phyloP scores from a whole-genome alignment of 2,888 invertebrate species.

The Chrysolina oricalcia region DNA sequence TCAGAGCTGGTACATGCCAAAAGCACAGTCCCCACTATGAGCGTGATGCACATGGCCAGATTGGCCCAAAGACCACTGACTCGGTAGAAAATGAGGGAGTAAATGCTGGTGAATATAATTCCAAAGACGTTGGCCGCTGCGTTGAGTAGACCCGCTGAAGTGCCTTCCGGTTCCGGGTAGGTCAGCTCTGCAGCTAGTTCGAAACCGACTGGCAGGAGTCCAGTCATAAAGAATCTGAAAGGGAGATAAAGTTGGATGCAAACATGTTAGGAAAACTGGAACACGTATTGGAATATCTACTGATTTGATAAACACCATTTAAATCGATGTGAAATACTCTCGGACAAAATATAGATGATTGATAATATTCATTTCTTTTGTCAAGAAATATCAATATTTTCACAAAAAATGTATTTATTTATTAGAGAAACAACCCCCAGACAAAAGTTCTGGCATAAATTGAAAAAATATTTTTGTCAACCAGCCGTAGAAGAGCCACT shows the following conservation, averaged over 20 bases:
- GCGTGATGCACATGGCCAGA: slow-evolving; percentile 81
- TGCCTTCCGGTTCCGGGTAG: slow-evolving; percentile 98
- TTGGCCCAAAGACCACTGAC: slow-evolving; percentile 89
- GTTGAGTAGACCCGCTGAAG: slow-evolving; percentile 95
- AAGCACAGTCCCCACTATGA: slow-evolving; percentile 86
- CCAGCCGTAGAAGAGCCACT: too few relatives aligned
- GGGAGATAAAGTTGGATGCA: not conserved
- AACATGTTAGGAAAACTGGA: too few relatives aligned
- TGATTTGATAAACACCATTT: too few relatives aligned
- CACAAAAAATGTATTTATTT: too few relatives aligned
- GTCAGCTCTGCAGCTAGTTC: slow-evolving; percentile 98
- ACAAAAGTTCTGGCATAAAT: too few relatives aligned
- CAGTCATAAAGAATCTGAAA: slow-evolving; percentile 97
- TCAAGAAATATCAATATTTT: too few relatives aligned
- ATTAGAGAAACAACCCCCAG: too few relatives aligned
- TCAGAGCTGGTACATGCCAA: slow-evolving; percentile 89
- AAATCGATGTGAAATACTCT: not conserved
- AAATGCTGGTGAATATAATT: slow-evolving; percentile 85
- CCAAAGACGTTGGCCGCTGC: slow-evolving; percentile 91
- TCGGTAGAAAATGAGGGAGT: slow-evolving; percentile 78
- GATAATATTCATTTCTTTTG: too few relatives aligned
- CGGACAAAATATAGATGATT: too few relatives aligned
- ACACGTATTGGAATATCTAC: too few relatives aligned
- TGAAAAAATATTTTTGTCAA: too few relatives aligned
- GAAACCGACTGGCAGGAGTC: slow-evolving; percentile 97